Evolutionary conservation across 2,888 invertebrate genomes (phyloP).

Genomic region (Opisthograptis luteolata): DNA sequence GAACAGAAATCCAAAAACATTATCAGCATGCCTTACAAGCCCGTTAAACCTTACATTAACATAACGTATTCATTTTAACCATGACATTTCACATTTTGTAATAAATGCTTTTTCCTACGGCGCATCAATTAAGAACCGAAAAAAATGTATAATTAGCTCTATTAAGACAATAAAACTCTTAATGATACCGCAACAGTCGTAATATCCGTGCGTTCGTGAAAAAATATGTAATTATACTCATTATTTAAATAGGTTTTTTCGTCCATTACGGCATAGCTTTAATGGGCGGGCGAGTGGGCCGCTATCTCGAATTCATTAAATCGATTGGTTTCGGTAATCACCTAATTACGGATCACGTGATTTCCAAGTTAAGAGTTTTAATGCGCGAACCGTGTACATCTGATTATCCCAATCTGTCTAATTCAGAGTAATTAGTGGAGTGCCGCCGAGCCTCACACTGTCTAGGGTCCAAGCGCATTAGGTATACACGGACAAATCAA

Average conservation of each 20-base stretch:
- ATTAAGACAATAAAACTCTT: slow-evolving; percentile 84
- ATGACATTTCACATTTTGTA: slow-evolving; percentile 84
- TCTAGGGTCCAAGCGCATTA: too few relatives aligned
- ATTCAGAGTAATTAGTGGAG: slow-evolving; percentile 68
- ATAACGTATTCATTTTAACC: slow-evolving; percentile 82
- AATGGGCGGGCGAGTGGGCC: slow-evolving; percentile 75
- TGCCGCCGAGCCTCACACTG: slow-evolving; percentile 39
- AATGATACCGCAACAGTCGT: slow-evolving; percentile 82
- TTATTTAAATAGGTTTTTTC: slow-evolving; percentile 83
- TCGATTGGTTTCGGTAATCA: slow-evolving; percentile 84
- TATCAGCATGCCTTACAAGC: slow-evolving; percentile 72
- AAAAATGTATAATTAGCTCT: slow-evolving; percentile 84
- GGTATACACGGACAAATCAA: too few relatives aligned
- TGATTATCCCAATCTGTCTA: slow-evolving; percentile 76
- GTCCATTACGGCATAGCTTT: slow-evolving; percentile 75
- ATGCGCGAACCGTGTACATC: slow-evolving; percentile 80
- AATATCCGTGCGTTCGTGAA: slow-evolving; percentile 81
- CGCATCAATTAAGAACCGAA: slow-evolving; percentile 82
- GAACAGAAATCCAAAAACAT: slow-evolving; percentile 57
- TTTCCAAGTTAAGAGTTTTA: slow-evolving; percentile 75
- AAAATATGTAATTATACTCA: slow-evolving; percentile 83
- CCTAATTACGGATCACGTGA: slow-evolving; percentile 81
- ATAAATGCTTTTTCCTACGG: slow-evolving; percentile 80
- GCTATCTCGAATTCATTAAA: slow-evolving; percentile 82
- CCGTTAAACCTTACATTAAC: slow-evolving; percentile 77